phyloP scores from a whole-genome alignment of 1,140 invertebrate species.

The Thereuonema tuberculata region DNA sequence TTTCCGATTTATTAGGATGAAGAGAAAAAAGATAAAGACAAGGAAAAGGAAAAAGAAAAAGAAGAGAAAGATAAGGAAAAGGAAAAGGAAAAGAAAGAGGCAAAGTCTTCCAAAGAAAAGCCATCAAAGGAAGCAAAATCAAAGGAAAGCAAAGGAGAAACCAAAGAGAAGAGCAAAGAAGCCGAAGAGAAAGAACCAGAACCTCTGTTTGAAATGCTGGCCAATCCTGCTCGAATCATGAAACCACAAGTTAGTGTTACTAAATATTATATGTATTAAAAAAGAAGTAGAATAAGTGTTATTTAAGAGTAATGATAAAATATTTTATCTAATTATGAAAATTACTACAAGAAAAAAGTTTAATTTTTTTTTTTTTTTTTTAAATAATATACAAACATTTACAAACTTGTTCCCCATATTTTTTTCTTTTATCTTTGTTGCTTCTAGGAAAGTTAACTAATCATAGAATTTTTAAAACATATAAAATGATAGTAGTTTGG shows the following conservation, averaged over 20 bases:
- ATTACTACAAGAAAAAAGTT: no score
- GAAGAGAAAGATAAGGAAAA: conserved; percentile 45
- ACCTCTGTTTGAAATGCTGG: conserved; percentile 76
- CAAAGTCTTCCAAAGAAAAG: conserved; percentile 16
- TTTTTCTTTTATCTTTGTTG: no score
- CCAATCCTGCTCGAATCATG: conserved; percentile 87
- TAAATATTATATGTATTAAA: no score
- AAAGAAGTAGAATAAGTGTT: no score
- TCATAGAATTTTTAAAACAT: no score
- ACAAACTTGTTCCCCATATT: no score
- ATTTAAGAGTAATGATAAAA: no score
- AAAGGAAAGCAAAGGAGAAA: conserved; percentile 40
- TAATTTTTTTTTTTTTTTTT: no score
- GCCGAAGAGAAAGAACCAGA: conserved; percentile 54
- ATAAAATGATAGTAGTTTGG: no score
- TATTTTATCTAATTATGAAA: no score
- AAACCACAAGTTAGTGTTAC: conserved; percentile 53
- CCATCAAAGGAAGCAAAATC: conserved; percentile 19
- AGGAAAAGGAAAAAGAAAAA: conserved; percentile 32
- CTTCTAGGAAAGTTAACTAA: no score
- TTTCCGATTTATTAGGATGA: conserved; percentile 30
- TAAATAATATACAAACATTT: no score
- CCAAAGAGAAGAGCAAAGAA: conserved; percentile 52
- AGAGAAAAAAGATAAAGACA: conserved; percentile 27
- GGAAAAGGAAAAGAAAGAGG: conserved; percentile 42